These are phyloP conservation scores for Tanytarsus gracilentus DNA, from an alignment of 2,888 invertebrate species.

Conservation along the genomic window DNA sequence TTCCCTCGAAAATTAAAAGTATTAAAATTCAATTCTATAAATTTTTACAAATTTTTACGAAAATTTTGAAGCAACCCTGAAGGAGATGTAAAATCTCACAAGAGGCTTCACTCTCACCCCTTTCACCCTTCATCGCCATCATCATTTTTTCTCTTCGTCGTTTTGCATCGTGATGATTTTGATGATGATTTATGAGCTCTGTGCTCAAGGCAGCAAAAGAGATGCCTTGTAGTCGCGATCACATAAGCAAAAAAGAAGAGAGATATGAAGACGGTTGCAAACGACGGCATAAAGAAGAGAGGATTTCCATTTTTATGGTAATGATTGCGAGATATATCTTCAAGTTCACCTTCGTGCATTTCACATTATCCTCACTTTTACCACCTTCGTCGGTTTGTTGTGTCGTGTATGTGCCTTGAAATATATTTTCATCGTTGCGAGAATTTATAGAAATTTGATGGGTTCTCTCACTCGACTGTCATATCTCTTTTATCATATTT, in stretches of 20 bases:
- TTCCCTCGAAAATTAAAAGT: no score
- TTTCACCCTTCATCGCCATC: background rate
- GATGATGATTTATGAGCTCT: slow-evolving; percentile 27
- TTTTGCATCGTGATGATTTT: slow-evolving; percentile 20
- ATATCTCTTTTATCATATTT: slow-evolving; percentile 15
- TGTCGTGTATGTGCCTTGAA: no score
- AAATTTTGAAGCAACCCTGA: no score
- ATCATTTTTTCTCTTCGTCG: no score
- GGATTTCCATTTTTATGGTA: slow-evolving; percentile 21
- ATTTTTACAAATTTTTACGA: no score
- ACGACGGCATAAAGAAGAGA: background rate
- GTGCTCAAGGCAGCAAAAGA: slow-evolving; percentile 15
- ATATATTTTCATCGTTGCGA: background rate
- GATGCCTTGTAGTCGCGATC: background rate
- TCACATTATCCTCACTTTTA: no score
- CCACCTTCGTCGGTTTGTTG: no score
- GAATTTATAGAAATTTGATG: slow-evolving; percentile 24
- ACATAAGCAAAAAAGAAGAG: background rate
- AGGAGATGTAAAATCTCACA: no score
- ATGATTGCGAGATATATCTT: slow-evolving; percentile 25
- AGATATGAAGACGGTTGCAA: background rate
- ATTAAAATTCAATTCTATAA: no score
- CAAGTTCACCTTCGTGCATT: slow-evolving; percentile 22
- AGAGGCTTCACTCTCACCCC: background rate
- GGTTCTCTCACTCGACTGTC: background rate